Base-by-base conservation (phyloP, 2,888 invertebrate species). In the Chymomyza fuscimana region DNA sequence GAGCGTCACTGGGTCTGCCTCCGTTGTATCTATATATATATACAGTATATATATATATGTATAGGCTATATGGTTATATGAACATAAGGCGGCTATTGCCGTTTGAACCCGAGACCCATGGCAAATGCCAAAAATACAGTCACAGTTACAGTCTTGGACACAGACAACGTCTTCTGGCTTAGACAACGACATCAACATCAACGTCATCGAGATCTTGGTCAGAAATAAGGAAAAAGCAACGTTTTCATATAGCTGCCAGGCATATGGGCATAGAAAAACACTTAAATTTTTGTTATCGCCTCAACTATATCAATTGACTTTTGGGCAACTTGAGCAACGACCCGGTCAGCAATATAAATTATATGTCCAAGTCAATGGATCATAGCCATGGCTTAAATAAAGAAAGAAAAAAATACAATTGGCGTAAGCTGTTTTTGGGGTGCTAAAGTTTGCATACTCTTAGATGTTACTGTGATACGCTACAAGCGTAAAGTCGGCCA, bases 291-390 rank as follows among this genome's bases (percentile, higher is more conserved):
- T 80, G 85, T 76, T 83, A 83, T 83, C 83, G 84, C 73, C 59
- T 64, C 68, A 81, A 74, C 82, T 76, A 86, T 85, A 85, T 86
- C 86, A 85, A 85, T 85, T 85, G 86, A 84, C 82, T 86, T 84
- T 84, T 84, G 84, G 74, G 73, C 82, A 86, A n/a, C 40, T 54
- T 22, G 54, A n/a, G 54, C 54, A 61, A 59, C 50, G 32, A 64
- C 29, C 25, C 16, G 63, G 25, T 15, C 25, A 19, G 52, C 40
- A 54, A 54, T 76, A 77, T 79, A 86, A 86, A 86, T 86, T 83
- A 85, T 72, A 85, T 73, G 66, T 72, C 72, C 74, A 59, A 65
- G 69, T 65, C 69, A 69, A 69, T 69, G 65, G 69, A 69, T 52
- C 69, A 62, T 60, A 64, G 60, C 52, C 51, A 51, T 52, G 64